phyloP scores from a whole-genome alignment of 1,140 invertebrate genomes.

The Caerostris darwini region DNA sequence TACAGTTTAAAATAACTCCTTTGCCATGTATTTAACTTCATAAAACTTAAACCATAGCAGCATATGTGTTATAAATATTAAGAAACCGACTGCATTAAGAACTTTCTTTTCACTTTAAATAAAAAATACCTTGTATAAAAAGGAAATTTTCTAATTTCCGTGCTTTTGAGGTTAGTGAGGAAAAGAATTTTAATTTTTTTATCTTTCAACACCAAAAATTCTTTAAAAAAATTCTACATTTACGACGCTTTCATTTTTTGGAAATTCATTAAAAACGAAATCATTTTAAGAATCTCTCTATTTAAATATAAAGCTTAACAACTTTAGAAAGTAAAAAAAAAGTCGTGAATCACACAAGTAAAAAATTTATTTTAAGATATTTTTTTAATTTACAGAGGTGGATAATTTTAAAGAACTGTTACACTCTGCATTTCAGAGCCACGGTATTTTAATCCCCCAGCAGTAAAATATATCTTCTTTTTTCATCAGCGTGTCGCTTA shows the following conservation, averaged over 20 bases:
- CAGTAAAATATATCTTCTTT: not conserved
- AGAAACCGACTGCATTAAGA: not conserved
- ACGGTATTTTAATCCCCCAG: not conserved
- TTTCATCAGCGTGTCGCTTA: constrained; percentile 20
- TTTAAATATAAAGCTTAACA: not conserved
- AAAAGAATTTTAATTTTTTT: not conserved
- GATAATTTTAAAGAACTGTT: not conserved
- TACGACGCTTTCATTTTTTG: not conserved
- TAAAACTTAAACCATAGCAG: not conserved
- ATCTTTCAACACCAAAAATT: not conserved
- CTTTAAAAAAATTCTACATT: no score
- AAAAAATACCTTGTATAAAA: not conserved
- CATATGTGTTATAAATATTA: not conserved
- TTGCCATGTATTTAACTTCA: no score
- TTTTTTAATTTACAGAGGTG: not conserved
- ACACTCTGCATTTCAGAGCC: not conserved
- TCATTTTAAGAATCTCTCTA: not conserved
- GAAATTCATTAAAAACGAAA: not conserved
- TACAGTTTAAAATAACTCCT: no score
- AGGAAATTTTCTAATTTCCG: no score
- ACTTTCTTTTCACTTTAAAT: not conserved
- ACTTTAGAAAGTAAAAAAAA: not conserved
- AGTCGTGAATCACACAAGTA: not conserved
- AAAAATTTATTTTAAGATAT: not conserved
- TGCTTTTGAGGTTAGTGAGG: not conserved